These are phyloP conservation scores for Gephyroberyx darwinii DNA, from an alignment of 2,797 vertebrate genomes.

Conservation along the genomic window DNA sequence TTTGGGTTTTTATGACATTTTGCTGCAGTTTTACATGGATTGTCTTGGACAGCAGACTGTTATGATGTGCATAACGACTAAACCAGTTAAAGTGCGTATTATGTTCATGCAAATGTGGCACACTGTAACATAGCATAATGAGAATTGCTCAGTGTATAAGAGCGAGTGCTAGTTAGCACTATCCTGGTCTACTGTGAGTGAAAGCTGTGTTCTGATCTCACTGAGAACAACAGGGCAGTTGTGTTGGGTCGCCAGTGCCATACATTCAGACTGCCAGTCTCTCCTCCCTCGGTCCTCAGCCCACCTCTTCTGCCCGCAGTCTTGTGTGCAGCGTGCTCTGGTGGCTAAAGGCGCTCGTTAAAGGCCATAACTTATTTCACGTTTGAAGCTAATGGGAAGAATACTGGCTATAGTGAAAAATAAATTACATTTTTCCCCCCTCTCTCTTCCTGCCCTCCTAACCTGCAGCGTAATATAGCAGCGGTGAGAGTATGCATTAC, in stretches of 20 bases:
- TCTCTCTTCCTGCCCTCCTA: conserved; percentile 87
- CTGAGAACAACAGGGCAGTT: conserved; percentile 14
- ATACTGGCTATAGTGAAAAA: conserved; percentile 95
- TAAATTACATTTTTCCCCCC: conserved; percentile 86
- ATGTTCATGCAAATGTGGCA: neutral
- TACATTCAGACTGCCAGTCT: conserved; percentile 42
- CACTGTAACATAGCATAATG: conserved; percentile 7
- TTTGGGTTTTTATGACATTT: conserved; percentile 26
- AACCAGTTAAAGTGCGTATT: neutral
- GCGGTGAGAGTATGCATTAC: conserved; percentile 88
- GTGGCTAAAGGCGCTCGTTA: conserved; percentile 85
- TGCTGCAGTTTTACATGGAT: conserved; percentile 9
- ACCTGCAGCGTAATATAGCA: conserved; percentile 89
- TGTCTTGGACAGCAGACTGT: conserved; percentile 16
- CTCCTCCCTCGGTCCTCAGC: conserved; percentile 21
- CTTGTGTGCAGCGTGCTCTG: conserved; percentile 80
- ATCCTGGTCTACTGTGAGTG: neutral
- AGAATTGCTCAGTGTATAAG: conserved; percentile 19
- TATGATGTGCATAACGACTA: conserved; percentile 15
- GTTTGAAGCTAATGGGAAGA: conserved; percentile 92
- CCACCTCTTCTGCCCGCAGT: conserved; percentile 60
- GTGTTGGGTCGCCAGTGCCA: conserved; percentile 36
- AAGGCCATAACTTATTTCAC: conserved; percentile 87
- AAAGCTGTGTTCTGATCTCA: conserved; percentile 37
- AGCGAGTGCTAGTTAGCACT: conserved; percentile 6